Evolutionary conservation across 2,113 vertebrate species (phyloP).

Genomic region (Ochotona curzoniae): DNA sequence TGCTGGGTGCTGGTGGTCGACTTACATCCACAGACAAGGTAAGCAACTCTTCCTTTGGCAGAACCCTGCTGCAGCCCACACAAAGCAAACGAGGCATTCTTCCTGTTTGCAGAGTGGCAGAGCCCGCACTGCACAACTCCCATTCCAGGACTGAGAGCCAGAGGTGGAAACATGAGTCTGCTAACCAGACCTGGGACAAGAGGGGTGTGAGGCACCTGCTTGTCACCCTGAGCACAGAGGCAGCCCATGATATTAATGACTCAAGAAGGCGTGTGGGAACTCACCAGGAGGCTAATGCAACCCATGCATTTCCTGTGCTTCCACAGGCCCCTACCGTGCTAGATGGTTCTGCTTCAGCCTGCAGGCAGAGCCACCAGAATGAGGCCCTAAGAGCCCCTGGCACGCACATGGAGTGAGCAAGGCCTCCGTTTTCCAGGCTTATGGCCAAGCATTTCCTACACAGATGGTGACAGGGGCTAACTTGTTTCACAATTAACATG

Average conservation of each 20-base stretch:
- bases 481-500: background rate
- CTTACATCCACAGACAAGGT: conserved; percentile 37
- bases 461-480: background rate
- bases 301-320: background rate
- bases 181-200: background rate
- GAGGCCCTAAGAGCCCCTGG: background rate
- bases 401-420: background rate
- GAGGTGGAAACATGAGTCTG: background rate
- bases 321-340: background rate
- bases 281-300: background rate
- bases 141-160: background rate
- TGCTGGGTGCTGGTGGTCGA: conserved; percentile 64
- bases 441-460: background rate
- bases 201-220: background rate
- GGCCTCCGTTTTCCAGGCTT: background rate
- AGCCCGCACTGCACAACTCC: background rate
- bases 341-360: background rate
- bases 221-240: background rate
- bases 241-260: background rate
- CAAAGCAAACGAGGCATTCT: conserved; percentile 46
- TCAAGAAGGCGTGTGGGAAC: background rate
- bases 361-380: too few species aligned
- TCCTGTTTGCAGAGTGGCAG: background rate
- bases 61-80: conserved; percentile 47
- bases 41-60: conserved; percentile 50